Evolutionary conservation across 2,888 invertebrate genomes (phyloP).

Genomic region (Strigamia maritima): DNA sequence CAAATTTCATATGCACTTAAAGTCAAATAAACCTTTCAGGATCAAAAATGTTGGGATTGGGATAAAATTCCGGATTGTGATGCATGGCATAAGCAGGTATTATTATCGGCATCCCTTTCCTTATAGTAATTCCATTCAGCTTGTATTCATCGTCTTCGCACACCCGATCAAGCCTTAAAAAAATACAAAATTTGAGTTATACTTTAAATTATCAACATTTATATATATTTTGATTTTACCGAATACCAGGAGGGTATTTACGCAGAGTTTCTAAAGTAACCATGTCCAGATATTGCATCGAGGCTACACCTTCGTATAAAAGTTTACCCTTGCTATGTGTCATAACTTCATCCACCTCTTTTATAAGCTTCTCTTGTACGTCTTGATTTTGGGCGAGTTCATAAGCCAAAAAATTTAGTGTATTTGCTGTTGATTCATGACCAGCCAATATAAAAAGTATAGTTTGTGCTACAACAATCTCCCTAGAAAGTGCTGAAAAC

Average conservation of each 20-base stretch:
- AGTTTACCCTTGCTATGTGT: background rate
- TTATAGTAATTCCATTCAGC: conserved; percentile 35
- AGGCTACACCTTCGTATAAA: background rate
- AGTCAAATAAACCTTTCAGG: conserved; percentile 38
- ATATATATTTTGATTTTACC: background rate
- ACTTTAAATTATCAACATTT: background rate
- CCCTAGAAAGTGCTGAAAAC: background rate
- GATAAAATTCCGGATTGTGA: too few relatives aligned
- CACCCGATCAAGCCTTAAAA: conserved; percentile 37
- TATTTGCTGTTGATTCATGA: background rate
- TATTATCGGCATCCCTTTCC: conserved; percentile 35
- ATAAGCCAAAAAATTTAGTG: background rate
- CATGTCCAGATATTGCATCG: background rate
- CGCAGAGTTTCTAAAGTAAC: background rate
- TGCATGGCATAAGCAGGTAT: conserved; percentile 39
- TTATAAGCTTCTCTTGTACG: background rate
- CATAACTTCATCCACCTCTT: background rate
- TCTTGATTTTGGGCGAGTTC: background rate
- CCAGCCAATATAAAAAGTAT: conserved; percentile 4
- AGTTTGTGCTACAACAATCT: background rate
- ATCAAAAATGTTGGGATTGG: conserved; percentile 41
- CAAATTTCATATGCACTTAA: background rate
- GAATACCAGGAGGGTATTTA: conserved; percentile 11
- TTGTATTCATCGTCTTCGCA: conserved; percentile 35
- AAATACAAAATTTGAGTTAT: background rate